Evolutionary conservation across 2,888 invertebrate genomes (phyloP).

Genomic region (Cosmorhoe ocellata): DNA sequence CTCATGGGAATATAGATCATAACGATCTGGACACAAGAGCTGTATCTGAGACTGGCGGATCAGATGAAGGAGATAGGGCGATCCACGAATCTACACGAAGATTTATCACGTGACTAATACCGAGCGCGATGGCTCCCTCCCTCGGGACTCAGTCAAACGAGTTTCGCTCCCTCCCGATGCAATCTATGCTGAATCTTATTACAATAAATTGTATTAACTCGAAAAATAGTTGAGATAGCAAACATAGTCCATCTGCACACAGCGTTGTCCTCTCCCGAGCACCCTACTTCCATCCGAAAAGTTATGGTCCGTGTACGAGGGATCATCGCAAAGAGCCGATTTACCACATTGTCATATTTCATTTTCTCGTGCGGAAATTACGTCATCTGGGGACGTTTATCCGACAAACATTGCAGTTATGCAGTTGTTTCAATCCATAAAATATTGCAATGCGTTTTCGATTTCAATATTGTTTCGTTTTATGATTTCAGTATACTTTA

Average conservation of each 20-base stretch:
- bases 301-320: constrained; percentile 78
- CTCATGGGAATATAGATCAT: constrained; percentile 65
- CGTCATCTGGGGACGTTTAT: constrained; percentile 67
- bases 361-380: constrained; percentile 73
- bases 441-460: constrained; percentile 15
- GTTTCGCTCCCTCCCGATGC: constrained; percentile 81
- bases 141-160: constrained; percentile 80
- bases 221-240: constrained; percentile 81
- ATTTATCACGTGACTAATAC: constrained; percentile 82
- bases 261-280: constrained; percentile 57
- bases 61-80: constrained; percentile 49
- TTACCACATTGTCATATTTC: constrained; percentile 76
- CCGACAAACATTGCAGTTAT: constrained; percentile 41
- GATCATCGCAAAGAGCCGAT: constrained; percentile 71
- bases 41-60: constrained; percentile 26
- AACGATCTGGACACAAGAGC: constrained; percentile 55
- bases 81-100: constrained; percentile 54
- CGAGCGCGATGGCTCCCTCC: constrained; percentile 72
- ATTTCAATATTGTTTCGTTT: constrained; percentile 7
- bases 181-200: constrained; percentile 83
- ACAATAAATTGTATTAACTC: constrained; percentile 83
- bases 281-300: constrained; percentile 65
- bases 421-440: constrained; percentile 27
- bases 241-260: constrained; percentile 81
- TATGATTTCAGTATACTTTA: background rate